Base-by-base conservation (phyloP, 2,113 vertebrate genomes). In the Labeo rohita region DNA sequence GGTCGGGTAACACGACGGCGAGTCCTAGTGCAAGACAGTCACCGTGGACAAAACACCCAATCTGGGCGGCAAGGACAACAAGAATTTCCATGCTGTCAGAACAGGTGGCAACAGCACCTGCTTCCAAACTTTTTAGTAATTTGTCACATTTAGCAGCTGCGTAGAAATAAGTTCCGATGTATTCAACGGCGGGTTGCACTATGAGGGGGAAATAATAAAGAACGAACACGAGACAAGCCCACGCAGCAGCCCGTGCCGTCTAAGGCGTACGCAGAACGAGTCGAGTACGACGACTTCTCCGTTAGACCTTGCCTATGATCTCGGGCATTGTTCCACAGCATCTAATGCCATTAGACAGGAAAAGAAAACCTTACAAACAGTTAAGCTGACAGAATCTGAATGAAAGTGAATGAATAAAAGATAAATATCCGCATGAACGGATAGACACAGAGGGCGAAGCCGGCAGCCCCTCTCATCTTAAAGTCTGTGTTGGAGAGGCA, bases 341-440 rank as follows among this genome's bases (percentile, higher is more conserved):
- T 70, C 75, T 80, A 80, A 74, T 80, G 76, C 45, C 83, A 84
- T 87, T 87, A 82, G 68, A 77, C 16, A 85, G 23, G 23, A 34
- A 66, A 49, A 74, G 36, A 80, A 72, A 77, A 68, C 63, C 75
- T 47, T 54, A 80, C 85, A 87, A 85, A 83, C 73, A 87, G 72
- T 84, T 39, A 82, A 77, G 79, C 83, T 54, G 77, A 82, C 66
- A 85, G 84, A 86, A 76, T 72, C 70, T 87, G 73, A 87, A 87
- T 86, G 65, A 87, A 84, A 87, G 80, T 15, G 74, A 88, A 84
- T 85, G 86, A 90, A 87, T 92, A 85, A 93, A 85, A 90, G 88
- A 91, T 91, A 91, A 93, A 94, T 91, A 93, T 92, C 91, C 87
- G 89, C 87, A 92, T 91, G 91, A 92, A 91, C 89, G 92, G 92